Evolutionary conservation across 35 echinoderm and acorn worm genomes (phyloP).

Genomic region (Lytechinus pictus): DNA sequence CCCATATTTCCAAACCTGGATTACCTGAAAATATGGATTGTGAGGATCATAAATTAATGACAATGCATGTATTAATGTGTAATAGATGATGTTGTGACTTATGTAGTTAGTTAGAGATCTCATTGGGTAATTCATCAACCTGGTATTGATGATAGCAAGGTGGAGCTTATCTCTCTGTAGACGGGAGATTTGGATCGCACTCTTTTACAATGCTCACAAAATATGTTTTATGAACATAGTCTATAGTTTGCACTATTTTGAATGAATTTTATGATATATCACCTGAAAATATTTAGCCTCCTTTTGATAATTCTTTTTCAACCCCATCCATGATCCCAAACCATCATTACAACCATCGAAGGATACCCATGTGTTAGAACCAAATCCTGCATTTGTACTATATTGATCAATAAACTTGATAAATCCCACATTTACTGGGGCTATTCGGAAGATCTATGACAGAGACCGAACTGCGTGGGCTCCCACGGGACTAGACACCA

Average conservation of each 20-base stretch:
- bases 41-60: too few relatives aligned
- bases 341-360: neutral
- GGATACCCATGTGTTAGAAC: too few relatives aligned
- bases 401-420: neutral
- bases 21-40: too few relatives aligned
- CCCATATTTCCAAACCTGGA: too few relatives aligned
- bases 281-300: neutral
- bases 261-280: neutral
- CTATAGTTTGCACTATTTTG: neutral
- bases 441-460: neutral
- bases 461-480: neutral
- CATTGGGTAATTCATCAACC: neutral
- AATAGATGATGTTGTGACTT: too few relatives aligned
- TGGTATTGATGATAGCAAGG: neutral
- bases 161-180: too few relatives aligned
- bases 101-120: neutral
- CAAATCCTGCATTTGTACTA: neutral
- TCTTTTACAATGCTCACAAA: neutral
- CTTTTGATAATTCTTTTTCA: neutral
- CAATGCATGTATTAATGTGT: too few relatives aligned
- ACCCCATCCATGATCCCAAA: neutral
- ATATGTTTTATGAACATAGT: neutral
- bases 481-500: constrained; percentile 22
- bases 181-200: neutral
- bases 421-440: neutral